Evolutionary conservation across 2,797 vertebrate genomes (phyloP).

Genomic region (Neostethus bicornis): DNA sequence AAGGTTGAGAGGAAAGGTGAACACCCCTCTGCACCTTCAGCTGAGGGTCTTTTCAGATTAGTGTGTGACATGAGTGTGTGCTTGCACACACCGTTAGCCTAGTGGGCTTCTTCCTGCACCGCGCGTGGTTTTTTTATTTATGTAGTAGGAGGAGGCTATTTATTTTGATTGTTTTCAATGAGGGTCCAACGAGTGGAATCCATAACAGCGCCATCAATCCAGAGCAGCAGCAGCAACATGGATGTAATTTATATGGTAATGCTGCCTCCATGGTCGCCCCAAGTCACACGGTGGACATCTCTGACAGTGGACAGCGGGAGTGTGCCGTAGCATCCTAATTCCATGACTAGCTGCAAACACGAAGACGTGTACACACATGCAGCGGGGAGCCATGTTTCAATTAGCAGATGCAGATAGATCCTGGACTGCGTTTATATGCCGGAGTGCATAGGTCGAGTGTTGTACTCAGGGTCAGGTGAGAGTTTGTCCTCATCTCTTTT

Average conservation of each 20-base stretch:
- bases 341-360: slow-evolving; percentile 39
- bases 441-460: slow-evolving; percentile 58
- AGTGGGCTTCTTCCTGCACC: slow-evolving; percentile 2
- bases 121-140: slow-evolving; percentile 51
- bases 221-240: slow-evolving; percentile 71
- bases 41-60: slow-evolving; percentile 21
- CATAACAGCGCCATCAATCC: slow-evolving; percentile 82
- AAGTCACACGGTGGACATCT: slow-evolving; percentile 70
- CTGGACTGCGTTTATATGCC: slow-evolving; percentile 18
- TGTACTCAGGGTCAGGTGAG: slow-evolving; percentile 37
- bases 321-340: slow-evolving; percentile 66
- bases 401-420: slow-evolving; percentile 56
- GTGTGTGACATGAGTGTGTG: slow-evolving; percentile 3
- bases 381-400: slow-evolving; percentile 60
- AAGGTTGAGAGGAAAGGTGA: slow-evolving; percentile 51
- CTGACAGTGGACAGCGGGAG: slow-evolving; percentile 66
- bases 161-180: slow-evolving; percentile 78
- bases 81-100: slow-evolving; percentile 1
- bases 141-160: slow-evolving; percentile 67
- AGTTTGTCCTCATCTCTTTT: slow-evolving; percentile 26
- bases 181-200: slow-evolving; percentile 71
- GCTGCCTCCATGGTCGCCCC: slow-evolving; percentile 58
- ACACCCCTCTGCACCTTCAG: slow-evolving; percentile 51
- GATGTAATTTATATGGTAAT: slow-evolving; percentile 87
- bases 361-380: slow-evolving; percentile 14